These are phyloP conservation scores for Psephotus haematonotus DNA, from an alignment of 2,113 vertebrate genomes.

Conservation along the genomic window DNA sequence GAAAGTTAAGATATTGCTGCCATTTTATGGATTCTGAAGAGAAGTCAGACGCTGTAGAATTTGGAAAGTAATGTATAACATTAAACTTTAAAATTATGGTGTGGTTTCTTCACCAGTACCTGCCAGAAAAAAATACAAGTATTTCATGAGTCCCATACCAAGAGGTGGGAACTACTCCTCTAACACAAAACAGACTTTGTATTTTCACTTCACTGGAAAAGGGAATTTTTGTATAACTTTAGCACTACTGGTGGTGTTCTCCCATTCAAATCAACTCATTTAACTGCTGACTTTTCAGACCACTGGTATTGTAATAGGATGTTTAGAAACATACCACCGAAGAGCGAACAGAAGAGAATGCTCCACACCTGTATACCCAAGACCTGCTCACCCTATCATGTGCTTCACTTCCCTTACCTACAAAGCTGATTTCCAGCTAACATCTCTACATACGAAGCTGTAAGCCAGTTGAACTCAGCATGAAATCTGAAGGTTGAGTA, in stretches of 20 bases:
- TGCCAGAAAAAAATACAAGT: not conserved
- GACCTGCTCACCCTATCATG: not conserved
- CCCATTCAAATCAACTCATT: not conserved
- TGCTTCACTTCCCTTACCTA: not conserved
- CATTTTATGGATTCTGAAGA: not conserved
- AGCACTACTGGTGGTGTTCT: not conserved
- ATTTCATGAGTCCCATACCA: not conserved
- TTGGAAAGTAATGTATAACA: not conserved
- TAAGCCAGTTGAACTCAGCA: not conserved
- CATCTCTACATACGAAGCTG: not conserved
- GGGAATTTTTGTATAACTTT: not conserved
- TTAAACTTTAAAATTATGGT: not conserved
- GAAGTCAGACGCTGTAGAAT: not conserved
- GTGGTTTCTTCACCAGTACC: not conserved
- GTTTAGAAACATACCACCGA: not conserved
- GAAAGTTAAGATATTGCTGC: not conserved
- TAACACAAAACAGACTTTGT: not conserved
- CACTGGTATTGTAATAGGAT: not conserved
- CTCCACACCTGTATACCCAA: not conserved
- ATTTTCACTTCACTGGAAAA: slow-evolving; percentile 26
- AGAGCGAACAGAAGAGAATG: not conserved
- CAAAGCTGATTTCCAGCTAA: not conserved
- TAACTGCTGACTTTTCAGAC: slow-evolving; percentile 11
- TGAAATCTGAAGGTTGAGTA: not conserved
- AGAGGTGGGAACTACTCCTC: not conserved